phyloP scores from a whole-genome alignment of 2,113 vertebrate species.

The cat (Felis catus) region F.catus_Fca126_mat1.0 CM031414.1:14709501-14710000 shows the following conservation, averaged over 20 bases:
- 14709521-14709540: background rate
- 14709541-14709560: background rate
- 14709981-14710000: slow-evolving; percentile 80
- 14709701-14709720: background rate
- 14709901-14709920: slow-evolving; percentile 64
- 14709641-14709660: background rate
- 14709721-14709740: background rate
- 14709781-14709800: background rate
- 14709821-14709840: background rate
- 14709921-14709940: slow-evolving; percentile 50
- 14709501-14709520: background rate
- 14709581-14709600: background rate
- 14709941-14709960: slow-evolving; percentile 65
- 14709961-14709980: slow-evolving; percentile 79
- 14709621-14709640: background rate
- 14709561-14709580: background rate
- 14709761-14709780: background rate
- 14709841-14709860: background rate
- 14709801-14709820: no score
- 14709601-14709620: background rate
- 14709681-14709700: background rate
- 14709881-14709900: slow-evolving; percentile 35
- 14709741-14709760: background rate
- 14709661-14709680: no score
- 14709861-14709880: background rate